Conservation (phyloP, 2,797 vertebrate genomes). For the Anomalospiza imberbis region DNA sequence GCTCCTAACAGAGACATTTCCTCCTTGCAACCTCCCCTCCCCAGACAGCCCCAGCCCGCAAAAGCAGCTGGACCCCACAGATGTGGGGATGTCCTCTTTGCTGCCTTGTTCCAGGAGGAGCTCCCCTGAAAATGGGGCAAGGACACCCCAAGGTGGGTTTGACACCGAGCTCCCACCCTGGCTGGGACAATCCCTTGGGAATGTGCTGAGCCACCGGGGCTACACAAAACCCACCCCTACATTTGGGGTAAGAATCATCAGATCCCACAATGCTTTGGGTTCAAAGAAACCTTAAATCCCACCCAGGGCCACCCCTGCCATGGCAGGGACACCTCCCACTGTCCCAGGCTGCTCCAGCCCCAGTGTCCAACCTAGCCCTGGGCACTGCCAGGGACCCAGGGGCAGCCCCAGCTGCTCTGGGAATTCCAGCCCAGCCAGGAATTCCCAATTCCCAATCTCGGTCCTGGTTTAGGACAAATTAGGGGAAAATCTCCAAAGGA, state of each 20-base stretch:
- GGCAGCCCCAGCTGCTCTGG: too few relatives aligned
- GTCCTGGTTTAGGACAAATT: too few relatives aligned
- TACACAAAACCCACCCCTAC: accelerated
- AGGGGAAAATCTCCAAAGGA: too few relatives aligned
- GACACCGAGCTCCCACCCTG: too few relatives aligned
- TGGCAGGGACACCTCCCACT: background rate
- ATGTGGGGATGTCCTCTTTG: background rate
- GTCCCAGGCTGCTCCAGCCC: too few relatives aligned
- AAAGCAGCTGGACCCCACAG: too few relatives aligned
- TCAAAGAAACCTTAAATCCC: background rate
- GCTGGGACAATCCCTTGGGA: too few relatives aligned
- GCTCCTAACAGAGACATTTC: background rate
- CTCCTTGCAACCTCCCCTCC: background rate
- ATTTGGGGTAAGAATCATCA: too few relatives aligned
- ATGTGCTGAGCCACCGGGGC: background rate
- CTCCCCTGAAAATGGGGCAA: accelerated
- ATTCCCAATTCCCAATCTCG: background rate
- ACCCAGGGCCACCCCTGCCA: background rate
- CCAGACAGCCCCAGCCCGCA: too few relatives aligned
- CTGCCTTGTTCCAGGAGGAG: background rate
- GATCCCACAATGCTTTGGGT: background rate
- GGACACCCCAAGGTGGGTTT: accelerated
- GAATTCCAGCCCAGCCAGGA: background rate
- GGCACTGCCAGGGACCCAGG: too few relatives aligned
- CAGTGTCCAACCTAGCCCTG: too few relatives aligned